phyloP scores from a whole-genome alignment of 2,888 invertebrate genomes.

The Nephrotoma flavescens region DNA sequence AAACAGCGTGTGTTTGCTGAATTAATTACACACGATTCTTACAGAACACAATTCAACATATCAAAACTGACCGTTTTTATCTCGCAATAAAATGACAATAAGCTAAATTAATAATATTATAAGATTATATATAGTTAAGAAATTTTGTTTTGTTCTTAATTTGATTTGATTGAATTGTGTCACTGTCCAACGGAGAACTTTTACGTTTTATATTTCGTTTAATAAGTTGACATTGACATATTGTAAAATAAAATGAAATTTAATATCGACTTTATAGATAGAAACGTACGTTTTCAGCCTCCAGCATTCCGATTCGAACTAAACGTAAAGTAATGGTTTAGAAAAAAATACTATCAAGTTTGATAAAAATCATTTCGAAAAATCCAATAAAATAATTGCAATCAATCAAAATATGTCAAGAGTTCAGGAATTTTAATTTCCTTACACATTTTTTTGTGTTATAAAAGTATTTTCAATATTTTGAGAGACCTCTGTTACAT shows the following conservation, averaged over 20 bases:
- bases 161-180: not conserved
- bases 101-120: not conserved
- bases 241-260: not conserved
- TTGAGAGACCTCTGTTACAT: not conserved
- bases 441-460: not conserved
- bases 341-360: not conserved
- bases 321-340: not conserved
- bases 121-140: not conserved
- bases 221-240: not conserved
- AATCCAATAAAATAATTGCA: not conserved
- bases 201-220: not conserved
- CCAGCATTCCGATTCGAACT: not conserved
- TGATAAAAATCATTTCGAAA: not conserved
- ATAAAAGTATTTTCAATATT: not conserved
- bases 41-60: not conserved
- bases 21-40: not conserved
- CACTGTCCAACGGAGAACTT: not conserved
- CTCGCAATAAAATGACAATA: not conserved
- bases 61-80: not conserved
- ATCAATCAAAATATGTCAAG: not conserved
- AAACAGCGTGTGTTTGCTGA: not conserved
- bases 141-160: not conserved
- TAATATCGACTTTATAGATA: not conserved
- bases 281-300: not conserved
- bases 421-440: not conserved